phyloP scores from a whole-genome alignment of 2,113 vertebrate genomes.

The Aythya baeri region DNA sequence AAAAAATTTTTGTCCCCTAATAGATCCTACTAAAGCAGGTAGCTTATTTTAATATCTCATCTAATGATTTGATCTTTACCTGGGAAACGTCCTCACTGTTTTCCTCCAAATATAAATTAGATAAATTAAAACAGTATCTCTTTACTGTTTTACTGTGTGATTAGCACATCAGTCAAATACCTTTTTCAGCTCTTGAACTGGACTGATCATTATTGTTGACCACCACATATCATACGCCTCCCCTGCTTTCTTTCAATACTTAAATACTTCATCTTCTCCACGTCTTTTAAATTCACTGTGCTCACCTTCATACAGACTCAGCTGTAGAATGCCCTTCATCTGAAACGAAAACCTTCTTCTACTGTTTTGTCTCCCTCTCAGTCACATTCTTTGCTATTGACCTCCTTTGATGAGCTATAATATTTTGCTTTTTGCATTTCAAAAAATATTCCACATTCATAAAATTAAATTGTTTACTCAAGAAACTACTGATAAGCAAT shows the following conservation, averaged over 20 bases:
- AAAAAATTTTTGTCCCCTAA: neutral
- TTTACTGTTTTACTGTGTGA: neutral
- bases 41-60: neutral
- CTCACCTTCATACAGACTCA: neutral
- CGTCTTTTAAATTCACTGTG: neutral
- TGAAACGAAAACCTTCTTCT: neutral
- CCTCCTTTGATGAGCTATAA: neutral
- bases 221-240: neutral
- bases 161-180: neutral
- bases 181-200: neutral
- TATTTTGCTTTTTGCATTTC: neutral
- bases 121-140: neutral
- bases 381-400: neutral
- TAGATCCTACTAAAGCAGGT: neutral
- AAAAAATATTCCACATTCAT: neutral
- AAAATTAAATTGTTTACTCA: slow-evolving; percentile 14
- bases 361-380: neutral
- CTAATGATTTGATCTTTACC: neutral
- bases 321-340: neutral
- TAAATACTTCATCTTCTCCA: neutral
- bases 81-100: neutral
- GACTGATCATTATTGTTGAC: neutral
- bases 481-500: neutral
- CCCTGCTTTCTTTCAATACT: neutral
- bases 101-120: neutral